Conservation (phyloP, 2,113 vertebrate genomes). For the Grantiella picta region DNA sequence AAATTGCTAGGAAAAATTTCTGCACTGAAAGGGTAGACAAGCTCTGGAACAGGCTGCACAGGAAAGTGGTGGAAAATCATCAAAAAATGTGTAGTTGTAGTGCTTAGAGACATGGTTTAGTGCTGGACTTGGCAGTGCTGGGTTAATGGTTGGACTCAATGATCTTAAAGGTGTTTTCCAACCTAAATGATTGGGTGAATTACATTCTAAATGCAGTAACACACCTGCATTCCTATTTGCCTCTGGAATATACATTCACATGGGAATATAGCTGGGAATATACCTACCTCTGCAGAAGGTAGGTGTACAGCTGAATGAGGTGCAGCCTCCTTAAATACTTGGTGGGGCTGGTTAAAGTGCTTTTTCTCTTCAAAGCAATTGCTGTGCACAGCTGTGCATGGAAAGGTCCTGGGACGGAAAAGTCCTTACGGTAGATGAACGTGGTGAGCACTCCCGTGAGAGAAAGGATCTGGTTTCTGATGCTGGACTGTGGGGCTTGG, state of each 20-base stretch:
- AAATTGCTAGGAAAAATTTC: background rate
- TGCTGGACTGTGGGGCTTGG: background rate
- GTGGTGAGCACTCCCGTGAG: background rate
- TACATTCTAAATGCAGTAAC: background rate
- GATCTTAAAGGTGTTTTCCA: background rate
- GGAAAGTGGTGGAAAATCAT: background rate
- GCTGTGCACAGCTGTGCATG: no score
- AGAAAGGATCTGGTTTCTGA: background rate
- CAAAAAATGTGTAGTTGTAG: background rate
- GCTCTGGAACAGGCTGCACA: background rate
- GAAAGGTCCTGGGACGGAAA: background rate
- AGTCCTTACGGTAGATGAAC: accelerated
- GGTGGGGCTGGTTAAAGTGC: background rate
- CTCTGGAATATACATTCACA: background rate
- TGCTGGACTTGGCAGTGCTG: background rate
- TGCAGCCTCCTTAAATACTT: background rate
- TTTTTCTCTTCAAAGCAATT: background rate
- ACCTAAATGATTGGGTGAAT: background rate
- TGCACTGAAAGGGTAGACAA: background rate
- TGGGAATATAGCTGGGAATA: background rate
- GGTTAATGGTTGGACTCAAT: background rate
- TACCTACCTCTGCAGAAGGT: background rate
- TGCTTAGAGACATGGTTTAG: background rate
- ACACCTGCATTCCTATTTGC: accelerated
- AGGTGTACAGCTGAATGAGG: background rate